Evolutionary conservation across 2,797 vertebrate species (phyloP).

Genomic region (Leucoraja ocellata): DNA sequence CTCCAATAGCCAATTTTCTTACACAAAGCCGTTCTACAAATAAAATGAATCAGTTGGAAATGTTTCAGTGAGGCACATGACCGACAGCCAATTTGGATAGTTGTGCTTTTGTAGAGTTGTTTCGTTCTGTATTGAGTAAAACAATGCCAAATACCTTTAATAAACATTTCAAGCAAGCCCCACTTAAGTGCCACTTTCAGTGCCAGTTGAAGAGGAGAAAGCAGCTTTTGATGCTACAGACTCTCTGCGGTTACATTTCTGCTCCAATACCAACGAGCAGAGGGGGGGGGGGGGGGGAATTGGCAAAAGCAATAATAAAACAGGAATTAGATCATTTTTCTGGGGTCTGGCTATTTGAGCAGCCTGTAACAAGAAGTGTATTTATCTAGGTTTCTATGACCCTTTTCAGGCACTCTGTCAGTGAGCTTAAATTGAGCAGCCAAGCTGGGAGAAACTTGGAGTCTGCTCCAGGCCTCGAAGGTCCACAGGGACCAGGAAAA

Average conservation of each 20-base stretch:
- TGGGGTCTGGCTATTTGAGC: constrained; percentile 60
- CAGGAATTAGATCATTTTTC: constrained; percentile 67
- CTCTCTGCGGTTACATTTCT: constrained; percentile 68
- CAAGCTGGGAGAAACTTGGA: constrained; percentile 63
- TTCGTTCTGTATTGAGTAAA: constrained; percentile 44
- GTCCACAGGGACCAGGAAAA: constrained; percentile 65
- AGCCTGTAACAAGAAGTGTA: constrained; percentile 63
- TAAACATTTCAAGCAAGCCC: constrained; percentile 53
- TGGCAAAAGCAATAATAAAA: constrained; percentile 62
- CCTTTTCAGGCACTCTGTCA: constrained; percentile 68
- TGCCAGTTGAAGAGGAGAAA: constrained; percentile 48
- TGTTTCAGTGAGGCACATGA: constrained; percentile 20
- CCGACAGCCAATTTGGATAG: neutral
- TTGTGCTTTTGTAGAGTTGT: neutral
- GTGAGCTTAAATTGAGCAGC: constrained; percentile 57
- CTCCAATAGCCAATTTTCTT: neutral
- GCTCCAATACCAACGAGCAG: constrained; percentile 73
- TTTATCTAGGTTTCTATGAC: constrained; percentile 73
- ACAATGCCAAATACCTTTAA: constrained; percentile 57
- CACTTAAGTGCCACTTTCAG: constrained; percentile 51
- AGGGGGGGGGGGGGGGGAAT: constrained; percentile 45
- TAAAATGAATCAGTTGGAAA: constrained; percentile 15
- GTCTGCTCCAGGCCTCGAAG: constrained; percentile 56
- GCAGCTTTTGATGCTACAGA: constrained; percentile 62
- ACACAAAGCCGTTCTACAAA: neutral